Percentiles rank a stretch among this genome's conserved stretches.
Evolutionary conservation across 2,797 vertebrate genomes (phyloP).

Genomic region (Lepus oiostolus): DNA sequence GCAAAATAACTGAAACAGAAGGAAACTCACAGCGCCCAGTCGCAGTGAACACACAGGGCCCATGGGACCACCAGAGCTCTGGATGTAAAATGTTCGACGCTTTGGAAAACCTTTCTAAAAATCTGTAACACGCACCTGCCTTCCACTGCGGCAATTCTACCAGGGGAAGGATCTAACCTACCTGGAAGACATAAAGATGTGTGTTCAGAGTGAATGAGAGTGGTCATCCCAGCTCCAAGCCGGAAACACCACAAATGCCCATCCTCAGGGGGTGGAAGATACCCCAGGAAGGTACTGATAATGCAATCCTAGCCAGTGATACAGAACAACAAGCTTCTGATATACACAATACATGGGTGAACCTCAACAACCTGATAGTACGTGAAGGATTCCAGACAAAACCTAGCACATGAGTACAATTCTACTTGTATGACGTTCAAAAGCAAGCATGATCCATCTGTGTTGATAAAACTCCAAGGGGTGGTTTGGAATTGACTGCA

Average conservation of each 20-base stretch:
- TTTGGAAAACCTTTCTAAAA: constrained; percentile 37
- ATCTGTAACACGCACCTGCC: background rate
- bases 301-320: background rate
- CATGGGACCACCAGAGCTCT: background rate
- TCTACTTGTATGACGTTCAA: background rate
- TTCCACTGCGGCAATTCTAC: background rate
- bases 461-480: too few species aligned
- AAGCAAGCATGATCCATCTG: background rate
- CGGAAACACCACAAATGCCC: background rate
- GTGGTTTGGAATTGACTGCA: background rate
- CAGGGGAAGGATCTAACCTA: background rate
- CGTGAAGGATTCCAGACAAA: background rate
- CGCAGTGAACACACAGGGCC: too few species aligned
- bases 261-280: too few species aligned
- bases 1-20: background rate
- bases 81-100: background rate
- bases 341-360: background rate
- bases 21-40: background rate
- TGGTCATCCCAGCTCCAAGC: background rate
- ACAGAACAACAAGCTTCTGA: background rate
- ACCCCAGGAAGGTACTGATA: background rate
- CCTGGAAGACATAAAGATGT: background rate
- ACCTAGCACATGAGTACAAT: background rate
- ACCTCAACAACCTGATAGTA: background rate
- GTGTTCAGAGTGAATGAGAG: background rate